phyloP scores from a whole-genome alignment of 2,113 vertebrate species.

The Pyxicephalus adspersus region DNA sequence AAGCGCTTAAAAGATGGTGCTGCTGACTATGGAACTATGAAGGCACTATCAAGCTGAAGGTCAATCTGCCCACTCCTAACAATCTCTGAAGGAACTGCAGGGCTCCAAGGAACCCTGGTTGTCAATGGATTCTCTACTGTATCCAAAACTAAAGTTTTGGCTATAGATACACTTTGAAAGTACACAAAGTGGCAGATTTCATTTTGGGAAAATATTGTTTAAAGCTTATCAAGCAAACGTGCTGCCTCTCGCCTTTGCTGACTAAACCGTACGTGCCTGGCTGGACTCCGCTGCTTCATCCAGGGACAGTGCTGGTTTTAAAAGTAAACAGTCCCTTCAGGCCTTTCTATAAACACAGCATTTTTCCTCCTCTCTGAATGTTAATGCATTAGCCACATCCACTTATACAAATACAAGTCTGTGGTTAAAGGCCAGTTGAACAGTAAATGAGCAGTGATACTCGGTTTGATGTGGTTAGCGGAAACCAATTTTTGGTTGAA shows the following conservation, averaged over 20 bases:
- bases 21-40: too few relatives aligned
- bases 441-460: neutral
- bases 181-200: too few relatives aligned
- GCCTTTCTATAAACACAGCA: neutral
- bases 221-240: neutral
- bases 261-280: neutral
- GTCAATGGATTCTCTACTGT: too few relatives aligned
- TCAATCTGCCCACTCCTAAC: too few relatives aligned
- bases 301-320: neutral
- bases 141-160: too few relatives aligned
- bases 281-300: neutral
- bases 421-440: neutral
- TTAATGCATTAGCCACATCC: slow-evolving; percentile 9
- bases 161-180: too few relatives aligned
- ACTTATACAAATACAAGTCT: slow-evolving; percentile 7
- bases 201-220: neutral
- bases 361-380: slow-evolving; percentile 12
- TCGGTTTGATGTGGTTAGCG: neutral
- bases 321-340: neutral
- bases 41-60: too few relatives aligned
- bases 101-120: too few relatives aligned
- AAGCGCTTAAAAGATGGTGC: too few relatives aligned
- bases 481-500: neutral
- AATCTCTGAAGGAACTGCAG: too few relatives aligned
- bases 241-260: neutral